Evolutionary conservation across 2,113 vertebrate species (phyloP), one percentile per base, ranked within the genome.

Genomic region (Cyprinus carpio): DNA sequence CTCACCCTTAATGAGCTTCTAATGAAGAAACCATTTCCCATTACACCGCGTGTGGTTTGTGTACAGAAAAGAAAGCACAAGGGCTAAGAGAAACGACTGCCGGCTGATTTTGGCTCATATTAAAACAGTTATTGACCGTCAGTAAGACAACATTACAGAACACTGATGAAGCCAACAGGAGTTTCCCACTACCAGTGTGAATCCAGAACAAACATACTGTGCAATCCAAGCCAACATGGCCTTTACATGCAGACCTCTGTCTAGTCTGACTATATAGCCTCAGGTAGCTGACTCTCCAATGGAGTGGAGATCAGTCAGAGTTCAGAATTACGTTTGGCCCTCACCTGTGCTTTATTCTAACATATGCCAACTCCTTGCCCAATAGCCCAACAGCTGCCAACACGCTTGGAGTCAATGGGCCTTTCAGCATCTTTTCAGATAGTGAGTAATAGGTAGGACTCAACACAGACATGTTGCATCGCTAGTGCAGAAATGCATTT

Each of bases 1-100:
- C 72, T 83, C 74, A n/a, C 9, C 37, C 25, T 62, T 87, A 87
- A 87, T 78, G 81, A 78, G 75, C 74, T 87, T 83, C 74, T 79
- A 87, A 83, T 87, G 62, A 77, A 71, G 74, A 58, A 72, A 72
- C 31, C 27, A 25, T 71, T 69, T 83, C 65, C 72, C 82, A 51
- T 87, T 31, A 34, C 62, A 34, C 29, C 4, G 80, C 40, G 15
- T 81, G 37, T 60, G 25, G 60, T 34, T 77, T 15, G 29, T 56
- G 27, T 56, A 62, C 51, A 23, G 54, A 75, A 79, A 20, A 37
- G 31, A 25, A 79, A 79, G 76, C 54, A 29, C 25, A 29, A 40
- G 31, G 56, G 20, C 76, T 79, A n/a, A 79, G 76, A 62, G 31
- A 40, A 76, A 31, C 75, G 49, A 29, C 23, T 51, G 46, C 43